Evolutionary conservation across 1,140 invertebrate genomes (phyloP).

Genomic region (Orchesella cincta): DNA sequence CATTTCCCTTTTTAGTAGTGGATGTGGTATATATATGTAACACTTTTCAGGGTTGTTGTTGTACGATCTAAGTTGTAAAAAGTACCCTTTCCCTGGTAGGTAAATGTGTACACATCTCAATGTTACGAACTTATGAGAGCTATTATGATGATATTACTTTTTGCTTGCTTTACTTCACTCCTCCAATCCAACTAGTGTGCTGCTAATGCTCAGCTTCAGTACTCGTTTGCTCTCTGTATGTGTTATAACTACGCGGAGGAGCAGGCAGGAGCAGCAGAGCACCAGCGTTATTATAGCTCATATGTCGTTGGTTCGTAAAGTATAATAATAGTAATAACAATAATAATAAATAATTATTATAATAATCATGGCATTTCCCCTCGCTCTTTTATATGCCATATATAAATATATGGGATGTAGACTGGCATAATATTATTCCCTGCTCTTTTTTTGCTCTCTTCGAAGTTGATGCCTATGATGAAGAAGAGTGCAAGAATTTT

Average conservation of each 20-base stretch:
- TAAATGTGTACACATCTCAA: constrained; percentile 21
- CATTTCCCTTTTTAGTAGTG: neutral
- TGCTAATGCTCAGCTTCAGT: constrained; percentile 16
- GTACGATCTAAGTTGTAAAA: neutral
- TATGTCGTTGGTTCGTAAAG: constrained; percentile 28
- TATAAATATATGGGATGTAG: neutral
- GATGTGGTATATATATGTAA: neutral
- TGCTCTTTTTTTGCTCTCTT: neutral
- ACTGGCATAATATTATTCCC: neutral
- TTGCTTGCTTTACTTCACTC: constrained; percentile 1
- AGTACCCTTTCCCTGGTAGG: constrained; percentile 11
- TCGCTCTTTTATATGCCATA: neutral
- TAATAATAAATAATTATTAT: constrained; percentile 31
- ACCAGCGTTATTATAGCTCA: constrained; percentile 22
- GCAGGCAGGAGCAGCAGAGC: neutral
- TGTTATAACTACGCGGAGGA: neutral
- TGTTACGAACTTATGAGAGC: constrained; percentile 28
- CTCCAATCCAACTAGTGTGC: neutral
- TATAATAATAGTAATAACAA: constrained; percentile 31
- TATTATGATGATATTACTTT: constrained; percentile 28
- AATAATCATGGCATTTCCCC: constrained; percentile 29
- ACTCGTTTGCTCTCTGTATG: neutral
- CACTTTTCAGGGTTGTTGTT: neutral
- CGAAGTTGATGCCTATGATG: neutral
- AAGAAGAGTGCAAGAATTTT: too few species aligned